Evolutionary conservation across 2,797 vertebrate species (phyloP).

Genomic region (Eptatretus atami): DNA sequence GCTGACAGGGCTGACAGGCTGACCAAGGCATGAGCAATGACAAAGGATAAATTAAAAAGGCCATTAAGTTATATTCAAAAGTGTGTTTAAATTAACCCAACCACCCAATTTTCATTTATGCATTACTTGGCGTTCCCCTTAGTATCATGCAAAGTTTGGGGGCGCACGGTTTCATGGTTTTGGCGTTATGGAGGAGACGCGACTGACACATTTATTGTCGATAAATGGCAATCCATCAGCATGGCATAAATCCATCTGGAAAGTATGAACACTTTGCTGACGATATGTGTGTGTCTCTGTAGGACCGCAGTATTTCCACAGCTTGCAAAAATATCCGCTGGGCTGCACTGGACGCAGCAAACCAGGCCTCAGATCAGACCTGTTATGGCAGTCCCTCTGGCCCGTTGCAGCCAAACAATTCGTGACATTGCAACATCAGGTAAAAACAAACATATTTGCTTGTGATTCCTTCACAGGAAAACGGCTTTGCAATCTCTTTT

Average conservation of each 20-base stretch:
- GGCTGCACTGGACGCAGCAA: slow-evolving; percentile 19
- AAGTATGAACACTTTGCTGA: background rate
- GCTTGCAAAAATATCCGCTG: slow-evolving; percentile 47
- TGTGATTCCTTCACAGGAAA: background rate
- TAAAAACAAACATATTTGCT: slow-evolving; percentile 15
- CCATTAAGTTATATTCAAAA: no score
- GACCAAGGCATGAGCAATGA: no score
- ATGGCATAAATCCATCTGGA: background rate
- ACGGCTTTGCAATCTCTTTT: background rate
- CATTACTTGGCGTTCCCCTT: no score
- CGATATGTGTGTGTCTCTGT: slow-evolving; percentile 7
- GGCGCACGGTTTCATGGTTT: no score
- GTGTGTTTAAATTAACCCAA: no score
- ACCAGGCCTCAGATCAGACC: slow-evolving; percentile 23
- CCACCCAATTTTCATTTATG: no score
- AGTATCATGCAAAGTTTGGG: no score
- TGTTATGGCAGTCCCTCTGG: slow-evolving; percentile 59
- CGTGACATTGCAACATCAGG: slow-evolving; percentile 43
- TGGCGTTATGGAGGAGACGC: no score
- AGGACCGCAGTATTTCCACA: slow-evolving; percentile 85
- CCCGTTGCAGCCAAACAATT: slow-evolving; percentile 47
- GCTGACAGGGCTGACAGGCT: no score
- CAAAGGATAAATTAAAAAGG: no score
- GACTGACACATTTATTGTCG: no score
- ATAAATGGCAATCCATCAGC: background rate